Conservation (phyloP, 2,888 invertebrate genomes). For the Dynastes maya region DNA sequence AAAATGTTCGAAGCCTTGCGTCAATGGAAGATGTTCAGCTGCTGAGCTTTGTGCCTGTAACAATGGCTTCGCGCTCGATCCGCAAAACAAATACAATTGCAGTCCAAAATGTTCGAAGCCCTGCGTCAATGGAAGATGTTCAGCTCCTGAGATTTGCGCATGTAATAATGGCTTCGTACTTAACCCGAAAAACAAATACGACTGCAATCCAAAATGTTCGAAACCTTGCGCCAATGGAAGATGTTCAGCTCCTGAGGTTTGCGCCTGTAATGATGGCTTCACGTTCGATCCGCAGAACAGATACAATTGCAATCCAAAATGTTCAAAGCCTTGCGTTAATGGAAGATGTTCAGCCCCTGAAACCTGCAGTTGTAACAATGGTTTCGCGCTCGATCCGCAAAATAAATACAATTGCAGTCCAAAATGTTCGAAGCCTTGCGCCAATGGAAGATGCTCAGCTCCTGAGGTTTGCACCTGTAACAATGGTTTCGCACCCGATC, state of each 20-base stretch:
- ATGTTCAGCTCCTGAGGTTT: constrained; percentile 62
- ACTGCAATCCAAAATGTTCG: constrained; percentile 53
- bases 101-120: constrained; percentile 50
- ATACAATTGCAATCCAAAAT: too few relatives aligned
- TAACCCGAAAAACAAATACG: constrained; percentile 47
- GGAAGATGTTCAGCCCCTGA: too few relatives aligned
- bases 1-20: constrained; percentile 64
- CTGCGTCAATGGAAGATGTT: constrained; percentile 54
- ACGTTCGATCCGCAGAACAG: too few relatives aligned
- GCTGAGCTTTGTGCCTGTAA: constrained; percentile 54
- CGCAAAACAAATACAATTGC: constrained; percentile 52
- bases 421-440: too few relatives aligned
- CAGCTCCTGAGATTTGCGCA: constrained; percentile 52
- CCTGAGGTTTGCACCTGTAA: too few relatives aligned
- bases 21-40: constrained; percentile 65
- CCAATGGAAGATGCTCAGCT: too few relatives aligned
- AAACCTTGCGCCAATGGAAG: constrained; percentile 54
- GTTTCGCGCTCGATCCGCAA: too few relatives aligned
- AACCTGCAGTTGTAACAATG: too few relatives aligned
- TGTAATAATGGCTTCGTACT: constrained; percentile 52
- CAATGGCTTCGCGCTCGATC: constrained; percentile 46
- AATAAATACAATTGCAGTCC: too few relatives aligned
- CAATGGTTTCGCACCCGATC: too few relatives aligned
- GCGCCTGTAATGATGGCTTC: constrained; percentile 58
- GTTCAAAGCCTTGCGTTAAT: too few relatives aligned